Conservation (phyloP, 2,797 vertebrate genomes). For the Micromesistius poutassou region DNA sequence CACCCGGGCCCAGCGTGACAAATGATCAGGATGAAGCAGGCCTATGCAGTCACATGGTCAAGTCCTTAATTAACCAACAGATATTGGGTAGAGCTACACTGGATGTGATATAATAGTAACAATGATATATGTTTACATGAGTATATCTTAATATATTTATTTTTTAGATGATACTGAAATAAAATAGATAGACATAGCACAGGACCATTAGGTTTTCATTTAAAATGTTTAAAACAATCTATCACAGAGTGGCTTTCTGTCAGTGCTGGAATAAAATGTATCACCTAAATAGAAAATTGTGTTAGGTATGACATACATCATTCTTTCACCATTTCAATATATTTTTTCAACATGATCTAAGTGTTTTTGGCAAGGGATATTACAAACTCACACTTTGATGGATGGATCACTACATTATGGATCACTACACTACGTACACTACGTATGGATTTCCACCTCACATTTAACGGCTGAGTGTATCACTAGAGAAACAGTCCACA, state of each 20-base stretch:
- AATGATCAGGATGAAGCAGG: not conserved
- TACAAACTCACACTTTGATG: not conserved
- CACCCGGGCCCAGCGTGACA: slow-evolving; percentile 30
- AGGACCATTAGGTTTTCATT: not conserved
- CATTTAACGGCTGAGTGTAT: not conserved
- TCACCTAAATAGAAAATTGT: not conserved
- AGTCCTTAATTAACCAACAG: not conserved
- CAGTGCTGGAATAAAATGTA: not conserved
- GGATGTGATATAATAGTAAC: not conserved
- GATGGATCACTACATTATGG: not conserved
- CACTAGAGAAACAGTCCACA: not conserved
- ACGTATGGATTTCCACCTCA: not conserved
- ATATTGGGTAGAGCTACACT: not conserved
- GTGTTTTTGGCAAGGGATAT: not conserved
- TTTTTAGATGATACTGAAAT: not conserved
- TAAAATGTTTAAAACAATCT: too few relatives aligned
- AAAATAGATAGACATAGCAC: not conserved
- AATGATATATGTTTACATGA: not conserved
- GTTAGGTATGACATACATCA: not conserved
- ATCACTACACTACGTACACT: too few relatives aligned
- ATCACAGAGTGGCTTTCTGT: not conserved
- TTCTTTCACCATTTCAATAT: not conserved
- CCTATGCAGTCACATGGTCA: not conserved
- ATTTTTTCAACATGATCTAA: not conserved
- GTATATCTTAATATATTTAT: not conserved